Conservation (phyloP, 2,888 invertebrate genomes). For the Galeopsomyia nigrocyanea region DNA sequence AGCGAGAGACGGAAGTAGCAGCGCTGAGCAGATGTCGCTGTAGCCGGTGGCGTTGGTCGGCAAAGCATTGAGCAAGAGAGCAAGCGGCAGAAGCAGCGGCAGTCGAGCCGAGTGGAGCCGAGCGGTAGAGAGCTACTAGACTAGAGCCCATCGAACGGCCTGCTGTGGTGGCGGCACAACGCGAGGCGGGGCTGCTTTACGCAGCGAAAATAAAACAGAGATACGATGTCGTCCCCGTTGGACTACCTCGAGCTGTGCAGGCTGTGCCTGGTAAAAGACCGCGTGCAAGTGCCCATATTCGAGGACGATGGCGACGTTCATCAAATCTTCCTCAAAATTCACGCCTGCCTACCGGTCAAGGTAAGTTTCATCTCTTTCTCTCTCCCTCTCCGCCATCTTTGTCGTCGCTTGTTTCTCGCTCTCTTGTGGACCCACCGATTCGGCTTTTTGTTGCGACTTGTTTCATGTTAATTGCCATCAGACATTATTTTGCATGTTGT, state of each 20-base stretch:
- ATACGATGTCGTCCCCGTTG: slow-evolving; percentile 65
- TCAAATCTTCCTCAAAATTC: slow-evolving; percentile 78
- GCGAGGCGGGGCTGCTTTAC: slow-evolving; percentile 56
- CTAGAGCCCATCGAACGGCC: slow-evolving; percentile 42
- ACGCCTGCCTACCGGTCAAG: slow-evolving; percentile 81
- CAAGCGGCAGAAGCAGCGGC: slow-evolving; percentile 5
- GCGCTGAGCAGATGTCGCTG: background rate
- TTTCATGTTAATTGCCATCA: background rate
- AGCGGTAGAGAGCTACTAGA: background rate
- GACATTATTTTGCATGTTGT: background rate
- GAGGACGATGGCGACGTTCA: slow-evolving; percentile 76
- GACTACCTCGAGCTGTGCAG: slow-evolving; percentile 67
- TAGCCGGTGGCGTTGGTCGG: slow-evolving; percentile 9
- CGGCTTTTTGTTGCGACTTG: background rate
- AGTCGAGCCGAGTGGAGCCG: slow-evolving; percentile 1
- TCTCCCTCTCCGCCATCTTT: slow-evolving; percentile 61
- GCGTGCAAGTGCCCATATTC: slow-evolving; percentile 79
- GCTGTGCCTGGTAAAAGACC: slow-evolving; percentile 69
- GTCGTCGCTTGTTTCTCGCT: slow-evolving; percentile 22
- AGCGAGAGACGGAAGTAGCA: no score
- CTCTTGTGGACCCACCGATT: background rate
- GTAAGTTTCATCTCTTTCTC: slow-evolving; percentile 68
- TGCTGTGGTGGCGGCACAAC: slow-evolving; percentile 49
- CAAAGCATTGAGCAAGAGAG: background rate
- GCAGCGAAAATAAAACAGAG: slow-evolving; percentile 53